Evolutionary conservation across 2,888 invertebrate species (phyloP), one percentile per base, ranked within the genome.

Genomic region (Acanthosoma haemorrhoidale): DNA sequence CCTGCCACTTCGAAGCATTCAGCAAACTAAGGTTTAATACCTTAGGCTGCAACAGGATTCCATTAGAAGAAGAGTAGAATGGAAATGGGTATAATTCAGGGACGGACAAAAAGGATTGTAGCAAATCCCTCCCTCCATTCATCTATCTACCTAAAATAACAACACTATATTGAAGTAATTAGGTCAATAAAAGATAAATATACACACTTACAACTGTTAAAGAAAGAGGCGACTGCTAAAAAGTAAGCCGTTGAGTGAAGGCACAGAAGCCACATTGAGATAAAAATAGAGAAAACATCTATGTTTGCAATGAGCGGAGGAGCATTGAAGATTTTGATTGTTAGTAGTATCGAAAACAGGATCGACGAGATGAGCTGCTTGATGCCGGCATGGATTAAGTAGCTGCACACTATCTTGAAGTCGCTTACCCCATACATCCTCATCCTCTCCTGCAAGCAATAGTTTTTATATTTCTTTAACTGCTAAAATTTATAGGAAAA

Each of bases 141-240:
- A n/a, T n/a, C n/a, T n/a, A n/a, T n/a, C n/a, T n/a, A n/a, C n/a
- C n/a, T n/a, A n/a, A n/a, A n/a, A n/a, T n/a, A n/a, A n/a, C n/a
- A n/a, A n/a, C n/a, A n/a, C n/a, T n/a, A n/a, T n/a, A n/a, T n/a
- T n/a, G n/a, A n/a, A n/a, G n/a, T n/a, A n/a, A n/a, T 41, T 4
- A 41, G 16, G 9, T 6, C 16, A 18, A 18, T n/a, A n/a, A n/a
- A n/a, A n/a, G n/a, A n/a, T 9, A 36, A 36, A n/a, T 9, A 21
- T 25, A 16, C 4, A 18, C 16, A 60, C 36, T 75, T 74, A 83
- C 82, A 81, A 79, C 78, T 81, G 11, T 78, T 77, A 74, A 82
- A 82, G 73, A 82, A 78, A 5, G 79, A 77, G 68, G 81, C 80
- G 36, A 82, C 74, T 21, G 78, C 76, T 75, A 82, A 82, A 71